Evolutionary conservation across 2,888 invertebrate species (phyloP).

Genomic region (Alloscopus bannaensis): DNA sequence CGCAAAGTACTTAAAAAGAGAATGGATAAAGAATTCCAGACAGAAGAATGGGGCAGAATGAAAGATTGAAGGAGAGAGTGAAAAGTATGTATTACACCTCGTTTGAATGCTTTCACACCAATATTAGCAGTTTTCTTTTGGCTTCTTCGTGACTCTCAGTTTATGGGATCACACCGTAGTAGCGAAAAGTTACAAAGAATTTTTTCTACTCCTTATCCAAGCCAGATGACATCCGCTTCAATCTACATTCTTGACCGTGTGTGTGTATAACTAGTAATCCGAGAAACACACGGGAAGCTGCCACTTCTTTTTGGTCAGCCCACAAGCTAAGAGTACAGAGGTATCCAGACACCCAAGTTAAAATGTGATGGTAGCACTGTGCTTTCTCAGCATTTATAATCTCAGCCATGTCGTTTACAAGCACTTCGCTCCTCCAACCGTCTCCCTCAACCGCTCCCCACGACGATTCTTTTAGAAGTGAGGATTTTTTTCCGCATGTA

Average conservation of each 20-base stretch:
- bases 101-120: background rate
- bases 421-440: too few relatives aligned
- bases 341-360: constrained; percentile 9
- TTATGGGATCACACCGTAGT: constrained; percentile 15
- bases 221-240: too few relatives aligned
- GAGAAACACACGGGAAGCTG: too few relatives aligned
- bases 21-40: background rate
- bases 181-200: constrained; percentile 25
- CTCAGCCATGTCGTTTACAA: background rate
- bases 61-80: background rate
- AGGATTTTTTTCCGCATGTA: too few relatives aligned
- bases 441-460: too few relatives aligned
- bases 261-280: background rate
- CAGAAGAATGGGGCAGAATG: background rate
- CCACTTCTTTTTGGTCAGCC: constrained; percentile 7
- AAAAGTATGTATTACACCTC: background rate
- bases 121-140: background rate
- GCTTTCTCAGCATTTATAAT: constrained; percentile 30
- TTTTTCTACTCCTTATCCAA: background rate
- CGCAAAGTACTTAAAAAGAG: too few relatives aligned
- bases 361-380: background rate
- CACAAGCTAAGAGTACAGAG: background rate
- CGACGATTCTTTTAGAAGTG: too few relatives aligned
- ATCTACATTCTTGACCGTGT: constrained; percentile 3
- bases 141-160: constrained; percentile 8